Conservation (phyloP, 2,797 vertebrate genomes). For the Alfaro cultratus region DNA sequence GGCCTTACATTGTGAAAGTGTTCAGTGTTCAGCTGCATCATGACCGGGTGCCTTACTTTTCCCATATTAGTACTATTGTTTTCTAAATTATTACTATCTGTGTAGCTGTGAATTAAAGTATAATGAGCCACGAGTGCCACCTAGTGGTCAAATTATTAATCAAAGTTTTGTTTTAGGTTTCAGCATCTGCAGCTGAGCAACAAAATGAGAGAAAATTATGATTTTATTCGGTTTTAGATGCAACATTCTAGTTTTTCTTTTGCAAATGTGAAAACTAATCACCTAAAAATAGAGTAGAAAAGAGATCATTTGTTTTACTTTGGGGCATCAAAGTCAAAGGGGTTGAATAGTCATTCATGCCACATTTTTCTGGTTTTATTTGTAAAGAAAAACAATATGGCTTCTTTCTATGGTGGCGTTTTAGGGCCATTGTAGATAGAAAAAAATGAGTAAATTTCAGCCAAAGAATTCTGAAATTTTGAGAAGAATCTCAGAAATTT, state of each 20-base stretch:
- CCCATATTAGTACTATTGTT: background rate
- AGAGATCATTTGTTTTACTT: background rate
- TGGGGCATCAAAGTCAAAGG: background rate
- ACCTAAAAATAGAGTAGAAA: no score
- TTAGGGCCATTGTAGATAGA: no score
- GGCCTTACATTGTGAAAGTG: background rate
- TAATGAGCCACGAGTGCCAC: background rate
- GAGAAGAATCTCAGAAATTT: no score
- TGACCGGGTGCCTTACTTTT: background rate
- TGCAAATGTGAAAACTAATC: background rate
- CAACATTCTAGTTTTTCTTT: background rate
- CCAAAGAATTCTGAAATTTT: no score
- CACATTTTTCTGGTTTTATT: background rate
- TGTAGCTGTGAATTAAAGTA: background rate
- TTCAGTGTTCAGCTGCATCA: background rate
- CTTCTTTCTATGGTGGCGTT: background rate
- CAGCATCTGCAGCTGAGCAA: background rate
- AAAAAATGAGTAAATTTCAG: no score
- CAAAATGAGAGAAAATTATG: background rate
- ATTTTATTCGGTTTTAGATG: background rate
- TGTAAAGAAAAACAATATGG: background rate
- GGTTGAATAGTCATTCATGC: background rate
- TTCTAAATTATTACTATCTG: background rate
- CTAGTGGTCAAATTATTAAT: background rate
- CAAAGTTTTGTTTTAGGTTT: background rate